Percentiles rank a stretch among this genome's conserved stretches.
Conservation (phyloP, 2,888 invertebrate genomes). For the Isotomurus palustris region DNA sequence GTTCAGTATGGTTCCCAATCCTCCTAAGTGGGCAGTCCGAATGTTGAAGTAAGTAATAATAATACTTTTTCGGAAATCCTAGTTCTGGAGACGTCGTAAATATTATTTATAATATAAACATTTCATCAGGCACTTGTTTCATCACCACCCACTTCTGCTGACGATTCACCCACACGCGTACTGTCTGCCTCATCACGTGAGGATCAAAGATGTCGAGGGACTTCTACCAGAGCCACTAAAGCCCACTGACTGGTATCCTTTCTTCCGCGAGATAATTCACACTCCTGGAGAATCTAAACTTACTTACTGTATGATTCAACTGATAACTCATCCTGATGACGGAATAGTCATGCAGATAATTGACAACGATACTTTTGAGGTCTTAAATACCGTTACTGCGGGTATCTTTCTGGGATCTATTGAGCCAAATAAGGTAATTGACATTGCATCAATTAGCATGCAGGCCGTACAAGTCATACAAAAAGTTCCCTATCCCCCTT, state of each 20-base stretch:
- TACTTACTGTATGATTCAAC: slow-evolving; percentile 19
- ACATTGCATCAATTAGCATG: background rate
- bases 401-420: slow-evolving; percentile 18
- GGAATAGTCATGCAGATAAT: slow-evolving; percentile 22
- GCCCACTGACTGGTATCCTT: slow-evolving; percentile 19
- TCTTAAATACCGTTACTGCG: background rate
- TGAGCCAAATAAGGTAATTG: slow-evolving; percentile 11
- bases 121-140: slow-evolving; percentile 6
- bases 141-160: slow-evolving; percentile 18
- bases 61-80: background rate
- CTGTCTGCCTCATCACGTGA: slow-evolving; percentile 21
- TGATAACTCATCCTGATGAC: slow-evolving; percentile 15
- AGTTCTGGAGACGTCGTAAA: background rate
- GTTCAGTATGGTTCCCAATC: slow-evolving; percentile 19
- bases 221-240: slow-evolving; percentile 11
- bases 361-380: slow-evolving; percentile 19
- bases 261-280: slow-evolving; percentile 14
- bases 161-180: slow-evolving; percentile 21
- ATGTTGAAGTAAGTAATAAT: slow-evolving; percentile 12
- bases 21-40: slow-evolving; percentile 26
- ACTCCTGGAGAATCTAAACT: slow-evolving; percentile 14
- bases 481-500: no score
- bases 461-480: no score
- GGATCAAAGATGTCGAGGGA: slow-evolving; percentile 25
- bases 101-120: background rate